These are phyloP conservation scores for Ephestia elutella DNA, from an alignment of 1,140 invertebrate species.

Conservation along the genomic window DNA sequence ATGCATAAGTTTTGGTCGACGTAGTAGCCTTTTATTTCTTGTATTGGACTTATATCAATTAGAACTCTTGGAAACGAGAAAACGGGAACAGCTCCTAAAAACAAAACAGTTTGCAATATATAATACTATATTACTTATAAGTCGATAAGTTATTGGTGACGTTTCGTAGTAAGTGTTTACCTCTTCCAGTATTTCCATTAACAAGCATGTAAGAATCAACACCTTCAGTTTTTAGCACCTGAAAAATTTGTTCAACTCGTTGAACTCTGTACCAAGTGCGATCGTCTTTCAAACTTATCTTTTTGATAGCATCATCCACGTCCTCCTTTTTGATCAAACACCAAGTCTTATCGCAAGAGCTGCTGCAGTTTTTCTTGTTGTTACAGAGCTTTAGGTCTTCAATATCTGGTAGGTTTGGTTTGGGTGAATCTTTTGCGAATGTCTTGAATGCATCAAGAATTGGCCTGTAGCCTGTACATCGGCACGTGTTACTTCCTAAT, in stretches of 20 bases:
- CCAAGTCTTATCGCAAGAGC: conserved; percentile 41
- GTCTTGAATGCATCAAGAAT: conserved; percentile 86
- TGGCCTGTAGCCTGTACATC: conserved; percentile 88
- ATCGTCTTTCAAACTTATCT: conserved; percentile 46
- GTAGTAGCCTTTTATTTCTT: conserved; percentile 75
- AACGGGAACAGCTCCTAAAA: conserved; percentile 46
- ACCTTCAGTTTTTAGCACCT: conserved; percentile 39
- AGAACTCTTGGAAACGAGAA: conserved; percentile 70
- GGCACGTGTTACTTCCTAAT: conserved; percentile 85
- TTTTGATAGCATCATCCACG: conserved; percentile 24
- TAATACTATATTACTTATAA: neutral
- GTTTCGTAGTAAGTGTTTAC: neutral
- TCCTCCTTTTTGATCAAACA: conserved; percentile 43
- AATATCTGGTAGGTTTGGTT: conserved; percentile 41
- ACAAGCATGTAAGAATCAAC: conserved; percentile 71
- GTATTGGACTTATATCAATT: conserved; percentile 79
- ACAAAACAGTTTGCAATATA: conserved; percentile 12
- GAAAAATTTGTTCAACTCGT: conserved; percentile 47
- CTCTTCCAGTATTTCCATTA: conserved; percentile 71
- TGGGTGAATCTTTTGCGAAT: conserved; percentile 76
- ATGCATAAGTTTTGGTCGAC: conserved; percentile 77
- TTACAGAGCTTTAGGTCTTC: conserved; percentile 43
- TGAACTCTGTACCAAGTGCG: conserved; percentile 49
- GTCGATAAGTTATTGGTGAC: neutral
- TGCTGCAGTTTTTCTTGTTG: conserved; percentile 22